Conservation (phyloP, 2,113 vertebrate genomes). For the Ptyas mucosa region DNA sequence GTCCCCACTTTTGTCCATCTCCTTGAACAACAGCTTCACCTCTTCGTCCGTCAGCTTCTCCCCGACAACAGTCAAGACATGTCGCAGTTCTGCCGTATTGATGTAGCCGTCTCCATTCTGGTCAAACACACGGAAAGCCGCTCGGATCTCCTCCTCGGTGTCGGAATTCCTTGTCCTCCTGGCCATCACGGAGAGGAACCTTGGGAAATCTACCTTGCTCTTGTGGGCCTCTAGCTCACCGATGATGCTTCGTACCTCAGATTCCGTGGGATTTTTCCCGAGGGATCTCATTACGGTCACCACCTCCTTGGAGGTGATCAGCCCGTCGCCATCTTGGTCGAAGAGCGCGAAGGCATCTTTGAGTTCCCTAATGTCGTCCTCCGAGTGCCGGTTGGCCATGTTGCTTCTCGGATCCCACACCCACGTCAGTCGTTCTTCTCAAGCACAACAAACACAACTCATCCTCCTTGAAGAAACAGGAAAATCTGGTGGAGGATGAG, state of each 20-base stretch:
- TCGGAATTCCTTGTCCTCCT: constrained; percentile 62
- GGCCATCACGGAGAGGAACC: constrained; percentile 70
- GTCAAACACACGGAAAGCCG: constrained; percentile 71
- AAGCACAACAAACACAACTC: background rate
- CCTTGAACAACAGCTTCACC: constrained; percentile 57
- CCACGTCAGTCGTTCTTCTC: background rate
- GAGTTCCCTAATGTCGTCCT: constrained; percentile 69
- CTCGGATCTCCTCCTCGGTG: constrained; percentile 70
- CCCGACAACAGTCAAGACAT: constrained; percentile 58
- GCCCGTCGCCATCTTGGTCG: constrained; percentile 83
- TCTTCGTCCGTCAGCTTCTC: constrained; percentile 61
- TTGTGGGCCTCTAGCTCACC: constrained; percentile 79
- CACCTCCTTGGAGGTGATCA: constrained; percentile 81
- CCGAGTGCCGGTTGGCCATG: constrained; percentile 54
- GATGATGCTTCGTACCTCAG: constrained; percentile 82
- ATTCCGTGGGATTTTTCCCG: constrained; percentile 85
- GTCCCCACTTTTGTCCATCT: constrained; percentile 49
- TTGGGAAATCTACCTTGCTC: constrained; percentile 62
- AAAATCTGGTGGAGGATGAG: background rate
- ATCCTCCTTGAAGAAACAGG: constrained; percentile 14
- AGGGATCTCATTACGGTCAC: constrained; percentile 86
- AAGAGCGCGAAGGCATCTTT: constrained; percentile 88
- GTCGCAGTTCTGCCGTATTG: constrained; percentile 52
- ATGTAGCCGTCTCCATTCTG: constrained; percentile 57
- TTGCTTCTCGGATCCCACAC: background rate